Evolutionary conservation across 2,888 invertebrate species (phyloP), one percentile per base, ranked within the genome.

Genomic region (Coleophora deauratella): DNA sequence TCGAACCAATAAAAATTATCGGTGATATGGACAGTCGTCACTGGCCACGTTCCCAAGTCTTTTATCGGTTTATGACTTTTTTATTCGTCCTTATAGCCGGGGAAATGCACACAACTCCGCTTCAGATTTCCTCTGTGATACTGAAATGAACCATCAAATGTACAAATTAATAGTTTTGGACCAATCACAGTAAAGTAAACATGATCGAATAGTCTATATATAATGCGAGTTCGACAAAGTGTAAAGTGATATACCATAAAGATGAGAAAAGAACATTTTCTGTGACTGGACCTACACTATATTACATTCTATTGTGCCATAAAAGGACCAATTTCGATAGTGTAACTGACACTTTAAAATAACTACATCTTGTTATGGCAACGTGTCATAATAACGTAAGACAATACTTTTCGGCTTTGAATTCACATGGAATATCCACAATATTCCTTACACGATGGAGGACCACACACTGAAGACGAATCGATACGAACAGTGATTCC

Each of bases 51-150:
- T 84, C 82, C 79, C 84, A 80, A 76, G 78, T 78, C 59, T 72
- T 80, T 73, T 76, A 74, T 73, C 67, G 64, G 68, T 82, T 82
- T 82, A 84, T 77, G 72, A 74, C 80, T 76, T 80, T 84, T 82
- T 84, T 81, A 84, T 84, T 79, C 68, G 70, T 66, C 66, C 69
- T 72, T 31, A 72, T 77, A 67, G 67, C 64, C 55, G 60, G 63
- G 74, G 79, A 80, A 79, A 82, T 73, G 78, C 77, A 79, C 64
- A 79, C 75, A 73, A 72, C 67, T 71, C 72, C 64, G 64, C 72
- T 71, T 69, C 72, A 60, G 69, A 75, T 78, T 73, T 76, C 73
- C 59, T 66, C 57, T 57, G 51, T 57, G 71, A 76, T 73, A 74
- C 64, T 67, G 58, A 60, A 70, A 61, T 61, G 63, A 51, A 51